phyloP scores from a whole-genome alignment of 2,113 vertebrate genomes.

The Ia io region DNA sequence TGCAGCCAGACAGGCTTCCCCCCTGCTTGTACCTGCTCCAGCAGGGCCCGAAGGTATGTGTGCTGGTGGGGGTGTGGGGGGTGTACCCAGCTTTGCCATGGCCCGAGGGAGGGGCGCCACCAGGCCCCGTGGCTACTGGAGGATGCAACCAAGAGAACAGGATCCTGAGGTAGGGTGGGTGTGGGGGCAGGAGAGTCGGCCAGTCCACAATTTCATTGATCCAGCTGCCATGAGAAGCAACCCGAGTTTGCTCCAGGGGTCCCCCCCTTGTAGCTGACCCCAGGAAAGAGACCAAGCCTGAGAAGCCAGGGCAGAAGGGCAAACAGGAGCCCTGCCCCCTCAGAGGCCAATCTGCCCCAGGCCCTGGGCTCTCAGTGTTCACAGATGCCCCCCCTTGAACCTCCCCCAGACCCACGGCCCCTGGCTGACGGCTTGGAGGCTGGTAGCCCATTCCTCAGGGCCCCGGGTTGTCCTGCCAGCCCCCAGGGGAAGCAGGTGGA shows the following conservation, averaged over 20 bases:
- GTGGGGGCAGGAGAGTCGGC: fast-evolving
- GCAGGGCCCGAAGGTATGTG: background rate
- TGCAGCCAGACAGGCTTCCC: background rate
- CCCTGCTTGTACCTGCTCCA: background rate
- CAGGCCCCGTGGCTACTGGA: fast-evolving
- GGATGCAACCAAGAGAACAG: background rate
- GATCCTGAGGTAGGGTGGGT: too few species aligned
- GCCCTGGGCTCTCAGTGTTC: background rate
- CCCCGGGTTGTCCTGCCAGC: background rate
- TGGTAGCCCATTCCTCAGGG: background rate
- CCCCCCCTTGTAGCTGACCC: background rate
- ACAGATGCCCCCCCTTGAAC: background rate
- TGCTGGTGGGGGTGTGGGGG: fast-evolving
- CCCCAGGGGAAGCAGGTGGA: background rate
- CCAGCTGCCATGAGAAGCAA: background rate
- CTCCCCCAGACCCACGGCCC: background rate
- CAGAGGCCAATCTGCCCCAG: background rate
- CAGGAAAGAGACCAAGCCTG: background rate
- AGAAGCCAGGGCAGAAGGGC: background rate
- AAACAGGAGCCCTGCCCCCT: too few species aligned
- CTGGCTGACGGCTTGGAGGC: too few species aligned
- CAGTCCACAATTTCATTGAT: background rate
- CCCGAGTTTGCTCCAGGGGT: background rate
- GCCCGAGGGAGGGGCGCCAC: too few species aligned
- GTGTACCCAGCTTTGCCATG: background rate